Evolutionary conservation across 1,140 invertebrate species (phyloP), one percentile per base, ranked within the genome.

Genomic region (Diabrotica undecimpunctata): DNA sequence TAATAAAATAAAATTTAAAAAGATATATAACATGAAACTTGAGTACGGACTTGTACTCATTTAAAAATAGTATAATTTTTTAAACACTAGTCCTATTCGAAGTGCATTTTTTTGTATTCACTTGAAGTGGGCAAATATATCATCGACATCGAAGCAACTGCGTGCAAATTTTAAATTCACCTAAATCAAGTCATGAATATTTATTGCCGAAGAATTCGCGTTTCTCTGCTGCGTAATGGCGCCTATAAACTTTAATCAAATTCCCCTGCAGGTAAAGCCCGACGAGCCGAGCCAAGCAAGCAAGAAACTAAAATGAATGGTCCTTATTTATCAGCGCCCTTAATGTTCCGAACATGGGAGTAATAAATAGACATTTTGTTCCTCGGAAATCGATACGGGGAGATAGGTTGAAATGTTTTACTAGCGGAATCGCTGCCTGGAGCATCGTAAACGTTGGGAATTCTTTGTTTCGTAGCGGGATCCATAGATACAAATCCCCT

Each of bases 401-500:
- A 68, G 67, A 62, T 62, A 59, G 61, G 66, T 63, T 63, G 56
- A 66, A 73, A 70, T 69, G 71, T 70, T 70, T 63, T 64, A 62
- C 56, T 62, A 63, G 70, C 62, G 64, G 56, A 73, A 73, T 61
- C 41, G 65, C 66, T 64, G 62, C 65, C 70, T 14, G 55, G 67
- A 69, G 72, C 54, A 66, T 71, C 70, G 66, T 73, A 71, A 72
- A 72, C 57, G 65, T 65, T 65, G 64, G n/a, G 36, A 57, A n/a
- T 57, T 38, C 36, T 57, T 57, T 57, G 55, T 57, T 57, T 57
- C 55, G 25, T 37, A 57, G 36, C 36, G 25, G 25, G 38, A 57
- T 57, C 55, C 55, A 38, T 57, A 57, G 55, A 57, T 57, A 57
- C 55, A 37, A 57, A 57, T 57, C 55, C 55, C 36, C 55, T 13